A percentile compares a stretch with the other conserved stretches of the same genome.
Conservation (phyloP, 2,113 vertebrate genomes). For the Neotragus pygmaeus region DNA sequence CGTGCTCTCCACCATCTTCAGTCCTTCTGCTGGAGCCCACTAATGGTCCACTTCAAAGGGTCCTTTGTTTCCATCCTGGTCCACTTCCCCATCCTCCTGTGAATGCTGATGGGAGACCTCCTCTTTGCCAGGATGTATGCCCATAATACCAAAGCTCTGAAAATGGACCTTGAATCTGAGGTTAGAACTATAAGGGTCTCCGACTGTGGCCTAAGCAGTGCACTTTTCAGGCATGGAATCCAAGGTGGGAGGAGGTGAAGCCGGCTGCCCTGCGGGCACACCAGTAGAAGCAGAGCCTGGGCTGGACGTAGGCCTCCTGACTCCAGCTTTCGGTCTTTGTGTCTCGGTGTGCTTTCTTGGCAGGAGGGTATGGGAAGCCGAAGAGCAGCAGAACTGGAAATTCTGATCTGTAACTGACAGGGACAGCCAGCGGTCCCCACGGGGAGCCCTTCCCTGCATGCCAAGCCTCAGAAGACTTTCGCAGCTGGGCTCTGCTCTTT, state of each 20-base stretch:
- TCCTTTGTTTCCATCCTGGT: neutral
- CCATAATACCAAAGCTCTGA: neutral
- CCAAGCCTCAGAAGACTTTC: slow-evolving; percentile 64
- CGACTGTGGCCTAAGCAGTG: neutral
- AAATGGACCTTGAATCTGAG: neutral
- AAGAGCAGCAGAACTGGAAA: slow-evolving; percentile 56
- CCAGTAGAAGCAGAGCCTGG: neutral
- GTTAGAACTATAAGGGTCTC: neutral
- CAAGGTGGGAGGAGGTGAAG: neutral
- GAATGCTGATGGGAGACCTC: neutral
- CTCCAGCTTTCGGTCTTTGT: neutral
- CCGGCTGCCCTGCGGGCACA: rapidly evolving
- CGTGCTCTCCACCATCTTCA: neutral
- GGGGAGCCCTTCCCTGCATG: slow-evolving; percentile 1
- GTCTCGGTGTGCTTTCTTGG: neutral
- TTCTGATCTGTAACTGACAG: slow-evolving; percentile 39
- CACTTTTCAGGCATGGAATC: neutral
- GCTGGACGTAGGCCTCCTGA: rapidly evolving
- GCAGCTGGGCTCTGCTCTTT: slow-evolving; percentile 34
- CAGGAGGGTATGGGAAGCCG: slow-evolving; percentile 10
- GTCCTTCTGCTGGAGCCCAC: neutral
- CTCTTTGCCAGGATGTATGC: neutral
- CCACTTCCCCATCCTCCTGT: neutral
- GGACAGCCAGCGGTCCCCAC: slow-evolving; percentile 51
- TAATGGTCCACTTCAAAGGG: neutral